Base-by-base conservation (phyloP, 2,888 invertebrate genomes). In the Drosophila meridiana region DNA sequence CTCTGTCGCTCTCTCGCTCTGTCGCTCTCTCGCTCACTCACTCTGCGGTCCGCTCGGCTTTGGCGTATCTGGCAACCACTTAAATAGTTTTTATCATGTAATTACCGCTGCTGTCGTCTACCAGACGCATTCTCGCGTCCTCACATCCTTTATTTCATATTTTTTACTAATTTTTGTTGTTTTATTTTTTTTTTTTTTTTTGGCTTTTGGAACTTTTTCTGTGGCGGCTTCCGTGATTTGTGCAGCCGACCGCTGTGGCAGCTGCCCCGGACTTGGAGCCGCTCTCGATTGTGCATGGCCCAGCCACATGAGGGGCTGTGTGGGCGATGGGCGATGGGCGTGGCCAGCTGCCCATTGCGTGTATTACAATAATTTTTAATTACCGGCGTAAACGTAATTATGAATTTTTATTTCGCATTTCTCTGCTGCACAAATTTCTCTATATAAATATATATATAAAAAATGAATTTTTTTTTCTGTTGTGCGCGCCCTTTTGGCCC, bases 311-410 rank as follows among this genome's bases (percentile, higher is more conserved):
- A 85, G 82, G 50, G 63, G 63, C 58, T 13, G 36, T 62, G 52
- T 58, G 32, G 57, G 55, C 11, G 47, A 6, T 13, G 48, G 48
- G n/a, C 32, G 32, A 20, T 32, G 36, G 34, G 59, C 26, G 20
- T 69, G 79, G 83, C 73, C n/a, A 65, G 69, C 75, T 80, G 77
- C 73, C 78, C 85, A 78, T 82, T 82, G 85, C 89, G 85, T 91
- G 91, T 92, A 92, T 92, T 91, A 92, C 92, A 92, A 93, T 93
- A 92, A 93, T 92, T 93, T 93, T 93, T 93, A 93, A 93, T 93
- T 93, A 93, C 92, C 93, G 93, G 92, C 91, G 93, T 93, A 92
- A 93, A 93, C 91, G 92, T 93, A 93, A 93, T 93, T 93, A 93
- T 93, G 92, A 92, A 92, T 93, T 93, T 93, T 93, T 92, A 92